Evolutionary conservation across 1,140 invertebrate genomes (phyloP), one percentile per base, ranked within the genome.

Genomic region (Megalopta genalis): DNA sequence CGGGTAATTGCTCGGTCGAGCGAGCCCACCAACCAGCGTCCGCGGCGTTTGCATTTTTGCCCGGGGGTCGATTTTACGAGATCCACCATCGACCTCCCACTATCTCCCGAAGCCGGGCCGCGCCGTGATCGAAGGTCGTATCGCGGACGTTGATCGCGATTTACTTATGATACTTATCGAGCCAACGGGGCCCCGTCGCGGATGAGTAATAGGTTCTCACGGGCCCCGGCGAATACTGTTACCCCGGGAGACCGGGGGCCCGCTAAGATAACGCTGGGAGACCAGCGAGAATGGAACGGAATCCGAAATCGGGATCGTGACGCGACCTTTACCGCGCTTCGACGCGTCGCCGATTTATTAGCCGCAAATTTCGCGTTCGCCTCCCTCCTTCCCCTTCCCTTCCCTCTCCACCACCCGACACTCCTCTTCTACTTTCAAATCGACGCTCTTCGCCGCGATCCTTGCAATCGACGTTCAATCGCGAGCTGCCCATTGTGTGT

Each of bases 111-210:
- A 27, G 60, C 62, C 16, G 21, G 18, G 32, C 21, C 23, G 62
- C 60, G 3, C 52, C 60, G 77, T 60, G 85, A 85, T 86, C 83
- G 77, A 54, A 68, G 64, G 69, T 86, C 75, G 67, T 81, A 82
- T 85, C 80, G 60, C 68, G 60, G 27, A 12, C 46, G 67, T 72
- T 77, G 72, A 88, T 87, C 87, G 86, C 84, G 86, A 88, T 88
- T 87, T 87, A 88, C 84, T 87, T 86, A 79, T 82, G 87, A 87
- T 87, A 86, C 78, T 87, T 87, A 88, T 87, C 81, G 62, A 49
- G n/a, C 42, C 39, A n/a, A 46, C 14, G 65, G 27, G 60, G 60
- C 14, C 7, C 54, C 54, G 54, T 52, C 57, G 73, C 67, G 67
- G 77, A 80, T 84, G 83, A 84, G 83, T 73, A 85, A 83, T 79